Base-by-base conservation (phyloP, 2,888 invertebrate genomes). In the Caenorhabditis macrosperma region DNA sequence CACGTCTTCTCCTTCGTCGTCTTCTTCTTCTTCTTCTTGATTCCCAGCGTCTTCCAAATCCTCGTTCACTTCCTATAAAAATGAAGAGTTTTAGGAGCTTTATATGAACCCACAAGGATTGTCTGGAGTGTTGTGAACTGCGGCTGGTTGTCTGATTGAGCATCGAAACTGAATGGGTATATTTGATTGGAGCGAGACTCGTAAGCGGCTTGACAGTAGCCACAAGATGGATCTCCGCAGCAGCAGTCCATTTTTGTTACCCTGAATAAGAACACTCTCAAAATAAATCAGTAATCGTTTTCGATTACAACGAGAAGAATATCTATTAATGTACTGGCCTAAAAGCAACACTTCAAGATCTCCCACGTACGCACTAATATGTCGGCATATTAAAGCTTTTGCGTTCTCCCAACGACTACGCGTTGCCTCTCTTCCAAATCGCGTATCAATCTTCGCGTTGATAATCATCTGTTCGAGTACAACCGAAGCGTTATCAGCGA, bases 221-320 rank as follows among this genome's bases (percentile, higher is more conserved):
- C 72, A 30, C 72, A 72, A 0, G 72, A 72, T 57, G 72, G 72
- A 17, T 72, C 72, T 48, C 63, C 72, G 17, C 72, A 72, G 6
- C 4, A 0, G 17, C 72, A 72, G 28, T 72, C 20, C 55, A 72
- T 72, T 22, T 17, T 68, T 17, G 22, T 28, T 20, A 46, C 28
- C 33, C 17, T 22, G 20, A 61, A 30, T 35, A 1, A 3, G 46
- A 12, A n/a, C n/a, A 12, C n/a, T 52, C 38, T 9, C 15, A 3
- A 3, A 3, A 15, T 15, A 9, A 5, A 38, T 3, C 3, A 38
- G 15, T 15, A 38, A 30, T 54, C n/a, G 17, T 15, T 7, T 10
- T 7, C 30, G n/a, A 44, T 2, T 44, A 28, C 2, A 44, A 60
- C 28, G 10, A 2, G 44, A 17, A 44, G 20, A 10, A 17, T 35